Conservation (phyloP, 2,113 vertebrate genomes). For the Falco punctatus region DNA sequence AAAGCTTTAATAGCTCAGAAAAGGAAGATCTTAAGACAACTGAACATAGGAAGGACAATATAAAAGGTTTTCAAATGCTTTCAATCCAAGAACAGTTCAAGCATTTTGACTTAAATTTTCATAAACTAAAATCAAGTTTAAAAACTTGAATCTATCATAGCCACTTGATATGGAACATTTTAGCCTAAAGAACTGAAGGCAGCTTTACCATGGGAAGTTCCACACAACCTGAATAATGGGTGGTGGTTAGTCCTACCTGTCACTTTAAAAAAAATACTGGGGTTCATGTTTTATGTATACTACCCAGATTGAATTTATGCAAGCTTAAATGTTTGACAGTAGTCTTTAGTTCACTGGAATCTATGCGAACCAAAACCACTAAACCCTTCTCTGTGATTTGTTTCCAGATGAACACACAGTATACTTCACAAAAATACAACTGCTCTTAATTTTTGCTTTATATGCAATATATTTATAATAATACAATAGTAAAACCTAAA, state of each 20-base stretch:
- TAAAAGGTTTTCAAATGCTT: background rate
- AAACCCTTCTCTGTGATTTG: slow-evolving; percentile 35
- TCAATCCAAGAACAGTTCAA: background rate
- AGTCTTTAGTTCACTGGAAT: slow-evolving; percentile 17
- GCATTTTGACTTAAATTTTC: background rate
- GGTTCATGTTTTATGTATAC: background rate
- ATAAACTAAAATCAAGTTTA: background rate
- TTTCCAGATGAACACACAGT: slow-evolving; percentile 40
- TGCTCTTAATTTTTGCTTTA: slow-evolving; percentile 55
- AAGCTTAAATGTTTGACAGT: slow-evolving; percentile 25
- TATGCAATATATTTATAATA: slow-evolving; percentile 47
- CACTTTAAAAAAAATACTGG: background rate
- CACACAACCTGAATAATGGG: background rate
- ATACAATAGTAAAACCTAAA: slow-evolving; percentile 41
- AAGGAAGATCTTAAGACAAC: background rate
- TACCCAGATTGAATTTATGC: background rate
- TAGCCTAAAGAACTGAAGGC: background rate
- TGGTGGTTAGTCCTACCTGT: background rate
- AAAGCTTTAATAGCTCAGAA: background rate
- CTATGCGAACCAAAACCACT: background rate
- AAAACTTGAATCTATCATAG: background rate
- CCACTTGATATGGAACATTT: background rate
- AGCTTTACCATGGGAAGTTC: background rate
- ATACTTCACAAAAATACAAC: slow-evolving; percentile 34
- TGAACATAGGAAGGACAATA: background rate